Evolutionary conservation across 2,113 vertebrate genomes (phyloP), one percentile per base, ranked within the genome.

Genomic region (Acrocephalus arundinaceus): DNA sequence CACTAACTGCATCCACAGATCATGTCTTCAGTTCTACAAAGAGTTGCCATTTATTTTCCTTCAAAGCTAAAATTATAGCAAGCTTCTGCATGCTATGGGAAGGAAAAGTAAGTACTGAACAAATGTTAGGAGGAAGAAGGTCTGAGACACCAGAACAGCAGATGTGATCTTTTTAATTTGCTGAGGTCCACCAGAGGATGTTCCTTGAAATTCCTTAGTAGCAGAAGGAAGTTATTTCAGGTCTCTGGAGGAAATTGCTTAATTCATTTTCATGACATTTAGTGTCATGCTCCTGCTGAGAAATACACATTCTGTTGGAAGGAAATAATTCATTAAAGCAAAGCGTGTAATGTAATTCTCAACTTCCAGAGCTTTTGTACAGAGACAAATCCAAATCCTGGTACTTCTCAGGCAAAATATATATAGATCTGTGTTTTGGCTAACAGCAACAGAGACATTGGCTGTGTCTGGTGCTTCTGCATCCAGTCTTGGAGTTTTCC

Each of bases 221-320:
- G 87, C 43, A 81, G 74, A 59, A 93, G 71, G 49, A 91, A 77
- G 79, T 39, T 90, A 68, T 81, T 90, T 90, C 57, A 84, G 25
- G 43, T 81, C 89, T 71, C 86, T 78, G 39, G 68, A 93, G 86
- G 54, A 90, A 92, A 90, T 35, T 22, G n/a, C 48, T 93, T 95
- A 80, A 93, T 88, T 94, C 79, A 86, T 93, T 96, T 90, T 78
- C 71, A 43, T 95, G 85, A 85, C 85, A 87, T 94, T 94, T 70
- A 58, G 63, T 91, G 54, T 74, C 85, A 95, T 27, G 49, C 23
- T 92, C 85, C 57, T 35, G 49, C 85, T 86, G 75, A 88, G 85
- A 91, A 90, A 83, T 35, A 87, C 82, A 90, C 25, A 77, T 68
- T 76, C 68, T 2, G 3, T 92, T 90, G 75, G 90, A 90, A 85